Percentiles rank a stretch among this genome's conserved stretches.
Conservation (phyloP, 2,888 invertebrate species). For the Blomia tropicalis region DNA sequence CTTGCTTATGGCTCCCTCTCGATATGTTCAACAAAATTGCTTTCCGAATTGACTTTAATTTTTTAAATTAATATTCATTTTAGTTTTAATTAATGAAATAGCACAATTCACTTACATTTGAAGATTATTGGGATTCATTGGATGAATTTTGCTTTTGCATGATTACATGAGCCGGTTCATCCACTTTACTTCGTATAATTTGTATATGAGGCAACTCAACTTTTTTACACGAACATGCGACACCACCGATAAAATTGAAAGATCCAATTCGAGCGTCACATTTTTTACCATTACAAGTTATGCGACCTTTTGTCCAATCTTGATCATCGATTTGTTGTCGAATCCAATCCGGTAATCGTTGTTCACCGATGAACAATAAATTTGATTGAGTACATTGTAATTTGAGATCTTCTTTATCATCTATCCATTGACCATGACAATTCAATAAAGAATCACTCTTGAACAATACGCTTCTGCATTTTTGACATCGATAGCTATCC, state of each 20-base stretch:
- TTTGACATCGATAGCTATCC: slow-evolving; percentile 1
- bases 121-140: neutral
- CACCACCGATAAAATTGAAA: slow-evolving; percentile 29
- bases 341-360: slow-evolving; percentile 26
- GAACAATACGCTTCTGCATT: neutral
- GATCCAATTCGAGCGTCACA: slow-evolving; percentile 29
- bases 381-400: slow-evolving; percentile 20
- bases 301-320: slow-evolving; percentile 30
- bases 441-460: neutral
- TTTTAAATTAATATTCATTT: too few species aligned
- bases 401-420: too few species aligned
- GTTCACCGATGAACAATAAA: slow-evolving; percentile 28
- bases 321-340: slow-evolving; percentile 26
- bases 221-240: slow-evolving; percentile 27
- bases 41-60: too few species aligned
- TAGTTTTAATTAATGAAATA: too few species aligned
- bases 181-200: slow-evolving; percentile 28
- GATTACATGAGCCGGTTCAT: slow-evolving; percentile 16
- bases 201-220: slow-evolving; percentile 28
- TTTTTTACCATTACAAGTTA: slow-evolving; percentile 26
- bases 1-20: too few species aligned
- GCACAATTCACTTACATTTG: too few species aligned
- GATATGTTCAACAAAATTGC: too few species aligned
- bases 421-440: neutral
- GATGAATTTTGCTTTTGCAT: neutral